Evolutionary conservation across 23 tunicate species (phyloP).

Genomic region (Aplidium turbinatum): DNA sequence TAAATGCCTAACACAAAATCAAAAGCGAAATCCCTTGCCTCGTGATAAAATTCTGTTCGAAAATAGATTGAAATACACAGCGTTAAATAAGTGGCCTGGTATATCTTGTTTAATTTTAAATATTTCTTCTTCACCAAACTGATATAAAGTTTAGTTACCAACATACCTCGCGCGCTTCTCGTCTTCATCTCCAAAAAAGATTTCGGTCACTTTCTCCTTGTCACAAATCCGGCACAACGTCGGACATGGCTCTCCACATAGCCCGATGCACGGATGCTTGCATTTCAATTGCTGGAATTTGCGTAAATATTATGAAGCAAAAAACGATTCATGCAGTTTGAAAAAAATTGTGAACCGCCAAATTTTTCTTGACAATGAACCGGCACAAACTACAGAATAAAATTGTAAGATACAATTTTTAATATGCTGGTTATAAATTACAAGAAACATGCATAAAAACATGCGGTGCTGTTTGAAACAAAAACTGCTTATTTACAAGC

Average conservation of each 20-base stretch:
- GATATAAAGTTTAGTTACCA: too few relatives aligned
- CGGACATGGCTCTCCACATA: constrained; percentile 92
- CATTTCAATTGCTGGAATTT: constrained; percentile 41
- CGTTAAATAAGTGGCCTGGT: too few relatives aligned
- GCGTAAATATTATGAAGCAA: not conserved
- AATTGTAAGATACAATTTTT: not conserved
- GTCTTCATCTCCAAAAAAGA: constrained; percentile 91
- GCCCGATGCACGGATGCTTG: constrained; percentile 75
- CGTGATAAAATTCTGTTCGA: too few relatives aligned
- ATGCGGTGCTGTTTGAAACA: too few relatives aligned
- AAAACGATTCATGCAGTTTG: not conserved
- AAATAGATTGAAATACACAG: too few relatives aligned
- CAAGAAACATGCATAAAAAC: too few relatives aligned
- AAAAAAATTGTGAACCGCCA: not conserved
- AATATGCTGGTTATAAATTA: too few relatives aligned
- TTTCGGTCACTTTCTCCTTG: constrained; percentile 66
- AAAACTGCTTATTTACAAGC: too few relatives aligned
- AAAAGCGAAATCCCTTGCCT: too few relatives aligned
- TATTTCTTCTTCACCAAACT: too few relatives aligned
- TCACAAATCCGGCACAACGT: constrained; percentile 74
- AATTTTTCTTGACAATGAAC: not conserved
- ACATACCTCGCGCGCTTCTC: constrained; percentile 71
- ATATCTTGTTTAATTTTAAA: too few relatives aligned
- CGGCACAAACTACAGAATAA: not conserved
- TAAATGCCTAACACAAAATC: not conserved